A percentile compares a stretch with the other conserved stretches of the same genome.
Evolutionary conservation across 2,797 vertebrate species (phyloP).

Genomic region (Chlorospingus flavigularis): DNA sequence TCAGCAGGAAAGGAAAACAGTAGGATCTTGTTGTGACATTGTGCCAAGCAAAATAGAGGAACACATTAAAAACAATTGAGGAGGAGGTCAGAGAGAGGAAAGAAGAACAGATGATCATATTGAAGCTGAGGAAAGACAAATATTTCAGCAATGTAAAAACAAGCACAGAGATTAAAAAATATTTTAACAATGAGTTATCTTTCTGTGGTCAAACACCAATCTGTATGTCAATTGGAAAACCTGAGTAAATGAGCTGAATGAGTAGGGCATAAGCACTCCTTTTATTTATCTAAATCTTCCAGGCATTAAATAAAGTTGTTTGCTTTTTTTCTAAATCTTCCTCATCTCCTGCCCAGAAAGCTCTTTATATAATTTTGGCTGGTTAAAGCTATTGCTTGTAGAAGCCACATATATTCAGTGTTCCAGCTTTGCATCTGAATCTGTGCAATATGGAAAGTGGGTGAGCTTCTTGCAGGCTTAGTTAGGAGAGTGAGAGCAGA

Average conservation of each 20-base stretch:
- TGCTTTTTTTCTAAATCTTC: not conserved
- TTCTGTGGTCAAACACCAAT: not conserved
- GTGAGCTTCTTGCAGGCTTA: not conserved
- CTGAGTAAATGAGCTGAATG: not conserved
- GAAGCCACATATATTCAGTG: not conserved
- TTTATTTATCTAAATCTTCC: not conserved
- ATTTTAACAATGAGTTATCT: not conserved
- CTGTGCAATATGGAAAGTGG: not conserved
- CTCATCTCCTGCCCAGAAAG: not conserved
- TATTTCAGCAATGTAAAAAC: not conserved
- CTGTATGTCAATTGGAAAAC: not conserved
- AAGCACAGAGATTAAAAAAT: not conserved
- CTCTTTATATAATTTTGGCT: not conserved
- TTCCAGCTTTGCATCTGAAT: not conserved
- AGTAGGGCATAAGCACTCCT: not conserved
- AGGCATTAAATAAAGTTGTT: not conserved
- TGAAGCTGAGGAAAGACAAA: not conserved
- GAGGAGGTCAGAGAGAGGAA: not conserved
- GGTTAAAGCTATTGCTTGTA: not conserved
- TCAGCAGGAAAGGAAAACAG: not conserved
- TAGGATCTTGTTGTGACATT: not conserved
- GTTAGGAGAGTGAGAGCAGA: not conserved
- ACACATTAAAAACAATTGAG: rapidly evolving
- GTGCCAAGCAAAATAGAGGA: not conserved
- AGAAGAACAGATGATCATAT: not conserved